phyloP scores from a whole-genome alignment of 1,140 invertebrate genomes.

The Panulirus ornatus region DNA sequence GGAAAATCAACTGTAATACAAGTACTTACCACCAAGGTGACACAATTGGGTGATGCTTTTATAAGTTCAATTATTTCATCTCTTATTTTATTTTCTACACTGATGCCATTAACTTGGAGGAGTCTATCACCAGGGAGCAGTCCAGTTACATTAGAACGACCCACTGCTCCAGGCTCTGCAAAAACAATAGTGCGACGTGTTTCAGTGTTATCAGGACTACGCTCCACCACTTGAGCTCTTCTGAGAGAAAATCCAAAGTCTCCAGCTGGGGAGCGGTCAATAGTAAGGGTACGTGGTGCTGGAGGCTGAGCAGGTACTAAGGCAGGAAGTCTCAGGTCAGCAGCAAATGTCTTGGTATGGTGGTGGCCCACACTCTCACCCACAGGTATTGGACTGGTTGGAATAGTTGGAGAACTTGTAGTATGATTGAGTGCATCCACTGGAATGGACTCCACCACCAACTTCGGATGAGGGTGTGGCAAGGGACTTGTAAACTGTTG shows the following conservation, averaged over 20 bases:
- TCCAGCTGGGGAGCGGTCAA: slow-evolving; percentile 90
- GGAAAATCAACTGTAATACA: neutral
- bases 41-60: slow-evolving; percentile 88
- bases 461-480: slow-evolving; percentile 16
- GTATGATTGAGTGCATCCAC: neutral
- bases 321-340: slow-evolving; percentile 87
- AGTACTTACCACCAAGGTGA: slow-evolving; percentile 88
- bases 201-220: slow-evolving; percentile 78
- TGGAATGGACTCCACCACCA: slow-evolving; percentile 26
- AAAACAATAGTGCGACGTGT: slow-evolving; percentile 87
- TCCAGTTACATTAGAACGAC: slow-evolving; percentile 86
- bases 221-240: slow-evolving; percentile 87
- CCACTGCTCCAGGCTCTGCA: slow-evolving; percentile 92
- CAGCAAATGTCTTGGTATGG: slow-evolving; percentile 76
- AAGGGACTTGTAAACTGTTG: slow-evolving; percentile 14
- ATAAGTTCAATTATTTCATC: slow-evolving; percentile 97
- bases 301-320: slow-evolving; percentile 87
- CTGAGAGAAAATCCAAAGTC: slow-evolving; percentile 97
- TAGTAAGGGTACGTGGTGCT: slow-evolving; percentile 86
- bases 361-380: slow-evolving; percentile 71
- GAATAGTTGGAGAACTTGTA: slow-evolving; percentile 43
- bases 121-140: slow-evolving; percentile 94
- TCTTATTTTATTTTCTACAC: slow-evolving; percentile 89
- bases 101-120: slow-evolving; percentile 92
- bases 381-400: slow-evolving; percentile 66